A percentile compares a stretch with the other conserved stretches of the same genome.
Evolutionary conservation across 2,113 vertebrate genomes (phyloP).

Genomic region (Myiagra hebetior): DNA sequence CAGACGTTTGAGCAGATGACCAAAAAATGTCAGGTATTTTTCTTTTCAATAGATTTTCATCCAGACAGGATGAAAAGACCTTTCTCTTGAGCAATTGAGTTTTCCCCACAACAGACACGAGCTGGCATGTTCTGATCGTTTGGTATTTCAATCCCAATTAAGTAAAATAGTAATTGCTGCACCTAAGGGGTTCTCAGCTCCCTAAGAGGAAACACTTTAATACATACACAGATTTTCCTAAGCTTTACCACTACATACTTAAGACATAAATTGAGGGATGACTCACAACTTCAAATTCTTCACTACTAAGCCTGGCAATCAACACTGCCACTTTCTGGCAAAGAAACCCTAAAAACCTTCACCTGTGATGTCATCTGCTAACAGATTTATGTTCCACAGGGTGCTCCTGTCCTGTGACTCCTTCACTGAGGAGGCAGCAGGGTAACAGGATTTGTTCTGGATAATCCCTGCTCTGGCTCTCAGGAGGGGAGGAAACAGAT

Average conservation of each 20-base stretch:
- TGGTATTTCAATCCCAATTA: slow-evolving; percentile 34
- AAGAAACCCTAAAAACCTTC: background rate
- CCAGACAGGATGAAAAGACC: background rate
- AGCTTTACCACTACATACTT: background rate
- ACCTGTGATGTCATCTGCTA: background rate
- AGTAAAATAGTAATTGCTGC: slow-evolving; percentile 17
- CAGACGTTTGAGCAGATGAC: background rate
- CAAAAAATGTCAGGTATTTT: background rate
- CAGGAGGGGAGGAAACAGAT: background rate
- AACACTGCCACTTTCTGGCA: background rate
- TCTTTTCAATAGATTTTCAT: background rate
- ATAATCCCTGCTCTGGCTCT: background rate
- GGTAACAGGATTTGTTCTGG: slow-evolving; percentile 20
- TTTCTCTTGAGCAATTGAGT: background rate
- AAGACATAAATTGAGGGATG: background rate
- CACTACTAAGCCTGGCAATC: slow-evolving; percentile 14
- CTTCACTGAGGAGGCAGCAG: background rate
- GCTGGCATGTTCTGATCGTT: background rate
- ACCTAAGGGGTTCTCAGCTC: slow-evolving; percentile 28
- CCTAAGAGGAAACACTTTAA: background rate
- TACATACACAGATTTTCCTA: slow-evolving; percentile 1
- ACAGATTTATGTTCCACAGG: background rate
- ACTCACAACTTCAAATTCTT: slow-evolving; percentile 32
- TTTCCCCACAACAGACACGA: background rate
- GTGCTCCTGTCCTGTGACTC: background rate